Conservation (phyloP, 2,797 vertebrate species). For the Peromyscus nudipes region DNA sequence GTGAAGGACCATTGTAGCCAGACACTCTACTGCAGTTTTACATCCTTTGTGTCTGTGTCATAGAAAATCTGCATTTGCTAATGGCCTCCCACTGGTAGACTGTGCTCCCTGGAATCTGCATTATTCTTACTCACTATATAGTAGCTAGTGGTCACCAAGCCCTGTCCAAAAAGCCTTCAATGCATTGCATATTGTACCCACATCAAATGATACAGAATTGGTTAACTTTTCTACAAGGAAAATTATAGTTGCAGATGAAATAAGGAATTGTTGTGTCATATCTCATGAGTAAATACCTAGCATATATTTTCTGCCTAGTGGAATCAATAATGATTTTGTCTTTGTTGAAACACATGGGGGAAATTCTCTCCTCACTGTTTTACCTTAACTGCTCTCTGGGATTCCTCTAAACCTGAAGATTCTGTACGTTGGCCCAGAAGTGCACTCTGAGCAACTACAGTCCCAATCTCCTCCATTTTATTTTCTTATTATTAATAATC, state of each 20-base stretch:
- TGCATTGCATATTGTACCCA: neutral
- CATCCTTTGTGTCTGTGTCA: neutral
- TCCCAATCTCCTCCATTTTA: neutral
- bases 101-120: neutral
- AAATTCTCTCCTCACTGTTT: neutral
- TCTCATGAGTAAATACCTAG: neutral
- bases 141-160: neutral
- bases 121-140: neutral
- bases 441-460: rapidly evolving
- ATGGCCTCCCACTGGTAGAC: neutral
- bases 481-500: neutral
- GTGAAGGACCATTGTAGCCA: neutral
- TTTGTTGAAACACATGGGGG: neutral
- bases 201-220: neutral
- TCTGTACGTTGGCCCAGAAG: neutral
- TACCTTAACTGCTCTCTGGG: neutral
- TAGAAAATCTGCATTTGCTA: neutral
- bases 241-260: neutral
- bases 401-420: neutral
- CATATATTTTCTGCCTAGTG: neutral
- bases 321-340: neutral
- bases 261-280: no score
- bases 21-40: neutral
- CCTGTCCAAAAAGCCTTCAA: neutral
- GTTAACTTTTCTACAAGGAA: neutral